Conservation (phyloP, 2,113 vertebrate species). For the Aldabrachelys gigantea region DNA sequence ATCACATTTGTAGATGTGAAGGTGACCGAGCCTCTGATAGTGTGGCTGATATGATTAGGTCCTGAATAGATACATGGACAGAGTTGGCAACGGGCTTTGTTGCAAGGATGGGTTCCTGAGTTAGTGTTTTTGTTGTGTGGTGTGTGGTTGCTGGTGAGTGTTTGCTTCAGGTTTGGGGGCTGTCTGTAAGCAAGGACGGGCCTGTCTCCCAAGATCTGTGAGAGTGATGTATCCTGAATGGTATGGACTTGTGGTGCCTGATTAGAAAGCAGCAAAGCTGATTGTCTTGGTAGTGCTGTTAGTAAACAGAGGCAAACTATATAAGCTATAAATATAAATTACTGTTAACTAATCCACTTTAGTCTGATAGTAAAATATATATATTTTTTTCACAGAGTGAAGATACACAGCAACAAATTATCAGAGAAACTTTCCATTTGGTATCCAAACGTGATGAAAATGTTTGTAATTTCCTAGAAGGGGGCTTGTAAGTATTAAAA, state of each 20-base stretch:
- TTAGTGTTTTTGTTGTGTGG: too few relatives aligned
- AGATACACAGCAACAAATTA: conserved; percentile 98
- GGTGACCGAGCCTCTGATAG: too few relatives aligned
- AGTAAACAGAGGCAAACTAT: neutral
- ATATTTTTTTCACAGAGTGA: conserved; percentile 86
- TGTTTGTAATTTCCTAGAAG: conserved; percentile 98
- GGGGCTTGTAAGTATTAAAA: conserved; percentile 91
- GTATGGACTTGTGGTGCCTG: rapidly evolving
- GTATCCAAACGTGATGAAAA: conserved; percentile 98
- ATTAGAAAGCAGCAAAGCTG: neutral
- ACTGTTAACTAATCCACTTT: neutral
- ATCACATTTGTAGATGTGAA: too few relatives aligned
- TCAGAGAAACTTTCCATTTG: conserved; percentile 98
- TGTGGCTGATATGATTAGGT: too few relatives aligned
- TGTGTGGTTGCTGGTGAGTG: too few relatives aligned
- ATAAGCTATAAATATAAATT: neutral
- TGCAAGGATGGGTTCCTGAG: too few relatives aligned
- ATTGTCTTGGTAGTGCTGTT: neutral
- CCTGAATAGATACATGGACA: too few relatives aligned
- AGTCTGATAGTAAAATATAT: neutral
- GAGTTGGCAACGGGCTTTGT: too few relatives aligned
- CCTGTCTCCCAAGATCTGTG: too few relatives aligned
- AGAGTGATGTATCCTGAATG: too few relatives aligned
- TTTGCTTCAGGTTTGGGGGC: too few relatives aligned
- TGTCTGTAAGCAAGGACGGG: too few relatives aligned